Percentiles rank a stretch among this genome's conserved stretches.
Evolutionary conservation across 2,113 vertebrate genomes (phyloP).

Genomic region (Vicugna pacos): DNA sequence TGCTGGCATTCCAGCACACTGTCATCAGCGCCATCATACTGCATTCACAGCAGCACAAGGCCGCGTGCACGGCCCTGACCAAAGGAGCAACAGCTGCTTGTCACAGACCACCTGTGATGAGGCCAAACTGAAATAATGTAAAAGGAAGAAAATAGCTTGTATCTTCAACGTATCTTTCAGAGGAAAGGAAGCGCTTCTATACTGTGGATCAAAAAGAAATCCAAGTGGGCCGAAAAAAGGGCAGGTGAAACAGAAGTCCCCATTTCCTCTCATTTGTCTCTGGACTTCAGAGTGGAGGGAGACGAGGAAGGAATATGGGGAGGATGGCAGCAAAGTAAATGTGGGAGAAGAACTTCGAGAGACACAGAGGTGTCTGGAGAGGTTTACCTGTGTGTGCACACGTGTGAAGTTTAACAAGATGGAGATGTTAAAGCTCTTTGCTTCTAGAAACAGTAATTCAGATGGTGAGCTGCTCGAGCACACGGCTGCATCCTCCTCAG

Average conservation of each 20-base stretch:
- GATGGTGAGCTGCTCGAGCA: neutral
- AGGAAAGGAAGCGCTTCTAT: neutral
- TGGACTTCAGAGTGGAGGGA: neutral
- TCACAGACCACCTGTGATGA: neutral
- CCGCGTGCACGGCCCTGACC: neutral
- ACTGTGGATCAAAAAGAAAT: neutral
- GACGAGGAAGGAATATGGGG: neutral
- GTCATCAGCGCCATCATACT: neutral
- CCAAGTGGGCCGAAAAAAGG: neutral
- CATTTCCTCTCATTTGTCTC: conserved; percentile 6
- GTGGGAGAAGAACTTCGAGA: neutral
- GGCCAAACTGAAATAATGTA: neutral
- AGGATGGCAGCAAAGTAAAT: neutral
- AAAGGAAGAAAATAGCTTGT: neutral
- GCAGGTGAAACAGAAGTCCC: neutral
- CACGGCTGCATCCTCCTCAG: neutral
- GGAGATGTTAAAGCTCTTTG: neutral
- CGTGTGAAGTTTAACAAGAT: neutral
- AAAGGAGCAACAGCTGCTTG: neutral
- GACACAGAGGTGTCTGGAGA: neutral
- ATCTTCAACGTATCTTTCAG: neutral
- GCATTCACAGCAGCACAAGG: neutral
- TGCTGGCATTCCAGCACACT: neutral
- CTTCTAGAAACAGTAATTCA: neutral
- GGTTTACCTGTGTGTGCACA: neutral